A percentile compares a stretch with the other conserved stretches of the same genome.
phyloP scores from a whole-genome alignment of 2,113 vertebrate species.

The Fregata magnificens region DNA sequence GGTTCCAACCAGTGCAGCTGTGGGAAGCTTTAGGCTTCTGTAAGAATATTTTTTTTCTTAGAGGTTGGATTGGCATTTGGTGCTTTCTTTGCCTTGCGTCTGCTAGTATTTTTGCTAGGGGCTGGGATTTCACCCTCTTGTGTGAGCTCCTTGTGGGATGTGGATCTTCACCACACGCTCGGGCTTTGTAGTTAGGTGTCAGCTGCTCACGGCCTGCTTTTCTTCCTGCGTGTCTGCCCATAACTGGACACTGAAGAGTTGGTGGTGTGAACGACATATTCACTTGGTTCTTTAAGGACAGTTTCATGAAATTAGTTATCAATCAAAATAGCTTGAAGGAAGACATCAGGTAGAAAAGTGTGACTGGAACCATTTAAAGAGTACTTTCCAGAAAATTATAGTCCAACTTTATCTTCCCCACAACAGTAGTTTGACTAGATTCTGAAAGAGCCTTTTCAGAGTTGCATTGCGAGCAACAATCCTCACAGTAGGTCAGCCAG shows the following conservation, averaged over 20 bases:
- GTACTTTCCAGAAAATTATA: neutral
- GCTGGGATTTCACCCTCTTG: neutral
- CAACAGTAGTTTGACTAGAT: neutral
- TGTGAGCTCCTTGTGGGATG: neutral
- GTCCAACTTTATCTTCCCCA: neutral
- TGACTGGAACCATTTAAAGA: neutral
- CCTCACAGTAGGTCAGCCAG: neutral
- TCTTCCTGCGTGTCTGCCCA: neutral
- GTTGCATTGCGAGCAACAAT: neutral
- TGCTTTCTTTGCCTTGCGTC: neutral
- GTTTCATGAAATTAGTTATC: neutral
- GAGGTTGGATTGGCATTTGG: neutral
- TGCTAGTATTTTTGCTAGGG: neutral
- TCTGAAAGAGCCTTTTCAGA: neutral
- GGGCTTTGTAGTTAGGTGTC: neutral
- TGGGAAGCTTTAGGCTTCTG: neutral
- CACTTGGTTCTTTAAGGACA: neutral
- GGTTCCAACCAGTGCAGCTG: neutral
- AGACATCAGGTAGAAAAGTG: neutral
- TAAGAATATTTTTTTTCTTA: neutral
- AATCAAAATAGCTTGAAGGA: neutral
- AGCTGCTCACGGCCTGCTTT: neutral
- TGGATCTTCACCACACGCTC: rapidly evolving
- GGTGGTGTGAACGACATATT: neutral
- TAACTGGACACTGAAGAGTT: neutral